Evolutionary conservation across 2,797 vertebrate genomes (phyloP).

Genomic region (Betta splendens): DNA sequence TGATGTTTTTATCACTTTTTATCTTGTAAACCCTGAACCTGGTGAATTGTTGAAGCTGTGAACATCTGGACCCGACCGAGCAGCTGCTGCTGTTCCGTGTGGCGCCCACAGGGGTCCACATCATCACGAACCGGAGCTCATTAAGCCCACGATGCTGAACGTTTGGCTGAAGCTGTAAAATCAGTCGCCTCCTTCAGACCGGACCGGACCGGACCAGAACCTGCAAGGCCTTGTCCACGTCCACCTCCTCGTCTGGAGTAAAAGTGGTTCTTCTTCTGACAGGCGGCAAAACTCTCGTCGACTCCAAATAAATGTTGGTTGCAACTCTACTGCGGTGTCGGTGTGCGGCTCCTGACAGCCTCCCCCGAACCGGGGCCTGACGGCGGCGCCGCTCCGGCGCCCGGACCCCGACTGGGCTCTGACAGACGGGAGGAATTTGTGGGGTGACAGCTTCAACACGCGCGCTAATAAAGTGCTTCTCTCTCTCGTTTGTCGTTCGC

Average conservation of each 20-base stretch:
- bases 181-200: too few relatives aligned
- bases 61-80: too few relatives aligned
- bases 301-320: slow-evolving; percentile 71
- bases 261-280: slow-evolving; percentile 58
- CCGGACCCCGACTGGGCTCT: slow-evolving; percentile 46
- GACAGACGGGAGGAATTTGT: slow-evolving; percentile 62
- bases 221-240: too few relatives aligned
- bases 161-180: too few relatives aligned
- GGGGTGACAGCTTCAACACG: slow-evolving; percentile 71
- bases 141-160: too few relatives aligned
- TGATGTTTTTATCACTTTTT: too few relatives aligned
- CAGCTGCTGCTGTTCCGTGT: slow-evolving; percentile 13
- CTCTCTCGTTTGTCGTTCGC: slow-evolving; percentile 46
- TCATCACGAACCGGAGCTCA: too few relatives aligned
- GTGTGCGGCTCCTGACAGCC: slow-evolving; percentile 61
- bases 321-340: slow-evolving; percentile 74
- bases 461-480: slow-evolving; percentile 72
- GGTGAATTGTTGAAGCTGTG: too few relatives aligned
- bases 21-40: too few relatives aligned
- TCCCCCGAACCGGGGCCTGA: slow-evolving; percentile 31
- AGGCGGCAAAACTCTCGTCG: slow-evolving; percentile 45
- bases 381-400: slow-evolving; percentile 48
- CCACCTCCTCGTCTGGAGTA: slow-evolving; percentile 26
- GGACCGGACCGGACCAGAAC: too few relatives aligned
- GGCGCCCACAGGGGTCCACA: slow-evolving; percentile 51